A percentile compares a stretch with the other conserved stretches of the same genome.
These are phyloP conservation scores for Tribolium castaneum DNA, from an alignment of 1,140 invertebrate species.

Conservation along the genomic window DNA sequence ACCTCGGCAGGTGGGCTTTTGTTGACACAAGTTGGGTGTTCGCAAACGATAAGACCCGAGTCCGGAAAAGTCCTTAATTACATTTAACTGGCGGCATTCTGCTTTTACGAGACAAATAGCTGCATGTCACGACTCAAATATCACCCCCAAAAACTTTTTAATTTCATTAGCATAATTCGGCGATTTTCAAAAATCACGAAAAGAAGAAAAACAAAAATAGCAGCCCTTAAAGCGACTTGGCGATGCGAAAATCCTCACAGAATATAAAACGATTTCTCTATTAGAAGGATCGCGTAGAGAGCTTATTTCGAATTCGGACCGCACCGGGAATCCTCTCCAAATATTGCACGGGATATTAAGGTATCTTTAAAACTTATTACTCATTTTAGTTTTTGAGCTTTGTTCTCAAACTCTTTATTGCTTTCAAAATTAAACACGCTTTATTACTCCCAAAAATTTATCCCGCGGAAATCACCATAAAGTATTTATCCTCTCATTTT, in stretches of 20 bases:
- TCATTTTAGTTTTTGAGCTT: slow-evolving; percentile 26
- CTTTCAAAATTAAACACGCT: background rate
- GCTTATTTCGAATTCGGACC: slow-evolving; percentile 43
- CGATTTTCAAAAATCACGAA: slow-evolving; percentile 26
- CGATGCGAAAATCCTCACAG: slow-evolving; percentile 32
- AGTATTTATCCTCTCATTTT: no score
- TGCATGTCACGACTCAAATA: slow-evolving; percentile 30
- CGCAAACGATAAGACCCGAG: slow-evolving; percentile 20
- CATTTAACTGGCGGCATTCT: slow-evolving; percentile 25
- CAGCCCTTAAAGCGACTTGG: slow-evolving; percentile 27
- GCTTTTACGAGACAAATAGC: slow-evolving; percentile 24
- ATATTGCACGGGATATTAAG: slow-evolving; percentile 45
- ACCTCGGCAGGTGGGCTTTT: slow-evolving; percentile 30
- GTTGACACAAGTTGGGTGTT: slow-evolving; percentile 32
- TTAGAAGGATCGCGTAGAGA: slow-evolving; percentile 36
- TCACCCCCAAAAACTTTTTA: slow-evolving; percentile 8
- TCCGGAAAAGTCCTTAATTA: slow-evolving; percentile 35
- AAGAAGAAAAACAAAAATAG: slow-evolving; percentile 44
- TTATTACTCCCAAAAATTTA: no score
- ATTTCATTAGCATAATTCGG: slow-evolving; percentile 31
- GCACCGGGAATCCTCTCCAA: slow-evolving; percentile 39
- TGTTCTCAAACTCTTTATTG: background rate
- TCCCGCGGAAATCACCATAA: no score
- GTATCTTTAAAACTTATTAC: slow-evolving; percentile 46
- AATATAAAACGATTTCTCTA: slow-evolving; percentile 49